These are phyloP conservation scores for Toxotes chatareus DNA, from an alignment of 2,113 vertebrate genomes.

Conservation along the genomic window DNA sequence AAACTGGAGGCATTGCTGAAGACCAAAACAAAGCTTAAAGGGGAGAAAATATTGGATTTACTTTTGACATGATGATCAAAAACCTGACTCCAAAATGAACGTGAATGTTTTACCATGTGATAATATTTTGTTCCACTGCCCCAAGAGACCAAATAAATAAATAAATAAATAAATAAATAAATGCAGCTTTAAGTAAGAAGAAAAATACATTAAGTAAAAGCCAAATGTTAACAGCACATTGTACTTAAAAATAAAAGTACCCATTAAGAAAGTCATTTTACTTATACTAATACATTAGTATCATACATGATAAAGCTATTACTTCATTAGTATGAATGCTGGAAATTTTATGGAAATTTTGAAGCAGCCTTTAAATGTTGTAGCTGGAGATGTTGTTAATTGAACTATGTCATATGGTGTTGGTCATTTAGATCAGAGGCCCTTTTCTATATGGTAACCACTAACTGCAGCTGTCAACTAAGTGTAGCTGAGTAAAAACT, in stretches of 20 bases:
- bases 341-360: not conserved
- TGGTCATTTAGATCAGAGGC: not conserved
- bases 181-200: not conserved
- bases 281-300: not conserved
- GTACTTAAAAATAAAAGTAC: not conserved
- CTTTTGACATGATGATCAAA: not conserved
- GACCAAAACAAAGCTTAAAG: not conserved
- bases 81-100: not conserved
- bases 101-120: not conserved
- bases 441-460: not conserved
- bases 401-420: not conserved
- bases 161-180: not conserved
- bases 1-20: not conserved
- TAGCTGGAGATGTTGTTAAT: not conserved
- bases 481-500: not conserved
- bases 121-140: not conserved
- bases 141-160: not conserved
- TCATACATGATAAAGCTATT: not conserved
- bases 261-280: not conserved
- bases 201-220: not conserved
- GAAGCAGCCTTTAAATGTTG: not conserved
- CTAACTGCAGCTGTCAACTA: not conserved
- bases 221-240: too few relatives aligned
- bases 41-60: not conserved
- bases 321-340: not conserved